Evolutionary conservation across 1,140 invertebrate species (phyloP).

Genomic region (Telenomus remus): DNA sequence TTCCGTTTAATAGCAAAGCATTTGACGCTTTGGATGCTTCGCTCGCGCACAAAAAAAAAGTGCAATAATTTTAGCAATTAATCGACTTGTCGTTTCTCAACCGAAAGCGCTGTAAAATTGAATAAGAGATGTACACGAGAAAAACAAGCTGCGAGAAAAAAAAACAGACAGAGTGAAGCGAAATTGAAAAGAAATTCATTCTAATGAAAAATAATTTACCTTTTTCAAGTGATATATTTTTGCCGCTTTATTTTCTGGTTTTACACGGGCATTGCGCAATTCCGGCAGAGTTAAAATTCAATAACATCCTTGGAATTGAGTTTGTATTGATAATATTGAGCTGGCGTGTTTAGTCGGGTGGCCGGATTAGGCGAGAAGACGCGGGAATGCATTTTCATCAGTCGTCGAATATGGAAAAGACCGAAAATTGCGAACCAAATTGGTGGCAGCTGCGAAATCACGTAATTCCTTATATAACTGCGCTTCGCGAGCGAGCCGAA

Average conservation of each 20-base stretch:
- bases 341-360: conserved; percentile 4
- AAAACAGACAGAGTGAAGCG: no score
- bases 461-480: no score
- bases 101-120: conserved; percentile 1
- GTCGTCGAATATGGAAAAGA: background rate
- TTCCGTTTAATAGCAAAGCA: conserved; percentile 9
- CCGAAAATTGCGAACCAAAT: no score
- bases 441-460: no score
- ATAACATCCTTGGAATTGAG: conserved; percentile 22
- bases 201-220: no score
- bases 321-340: conserved; percentile 29
- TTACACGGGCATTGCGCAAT: no score
- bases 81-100: conserved; percentile 3
- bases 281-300: conserved; percentile 13
- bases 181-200: no score
- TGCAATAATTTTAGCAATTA: conserved; percentile 3
- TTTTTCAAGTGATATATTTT: background rate
- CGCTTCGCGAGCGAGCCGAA: background rate
- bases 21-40: conserved; percentile 4
- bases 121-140: background rate
- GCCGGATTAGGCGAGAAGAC: background rate
- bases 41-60: background rate
- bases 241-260: conserved; percentile 10
- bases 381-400: conserved; percentile 2
- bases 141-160: background rate